Evolutionary conservation across 1,140 invertebrate genomes (phyloP), one percentile per base, ranked within the genome.

Genomic region (Protaetia brevitarsis): DNA sequence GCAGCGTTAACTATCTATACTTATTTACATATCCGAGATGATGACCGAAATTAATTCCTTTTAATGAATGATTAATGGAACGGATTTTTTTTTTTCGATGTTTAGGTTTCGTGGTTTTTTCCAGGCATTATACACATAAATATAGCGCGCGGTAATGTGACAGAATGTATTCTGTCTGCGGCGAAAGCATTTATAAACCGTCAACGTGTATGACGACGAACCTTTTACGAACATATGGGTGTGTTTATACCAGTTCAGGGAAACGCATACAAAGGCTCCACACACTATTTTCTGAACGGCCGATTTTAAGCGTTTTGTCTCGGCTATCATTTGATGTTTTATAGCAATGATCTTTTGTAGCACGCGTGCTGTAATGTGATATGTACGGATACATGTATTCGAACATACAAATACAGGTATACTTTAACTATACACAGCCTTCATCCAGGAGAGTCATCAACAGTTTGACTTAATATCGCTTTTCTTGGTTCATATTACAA

Each of bases 151-250:
- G 6, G 16, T 51, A 51, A 23, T 19, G 26, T 51, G 31, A 34
- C 31, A 34, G 41, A 51, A 51, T 51, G 41, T 45, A 45, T 51
- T 51, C 19, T 19, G 19, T 51, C 19, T 23, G 41, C 41, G 41
- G 41, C 41, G 41, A 51, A 51, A 51, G 41, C 41, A 51, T 51
- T 19, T 51, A 51, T 51, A 51, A 51, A 51, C 41, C 41, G 41
- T 51, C 41, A 51, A 51, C 41, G 21, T 19, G 41, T 51, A 51
- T 23, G 41, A 51, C 41, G 41, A 51, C 19, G 19, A 6, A 8
- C 41, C 19, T 51, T 51, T 51, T 51, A 51, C 3, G 41, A 51
- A 51, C 41, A 51, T 51, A 19, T 51, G 41, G 41, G 13, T 11
- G 16, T 51, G 41, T 51, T 51, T 51, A 51, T 23, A 51, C 41